Percentiles rank a stretch among this genome's conserved stretches.
Conservation (phyloP, 2,113 vertebrate genomes). For the Mustela nigripes region DNA sequence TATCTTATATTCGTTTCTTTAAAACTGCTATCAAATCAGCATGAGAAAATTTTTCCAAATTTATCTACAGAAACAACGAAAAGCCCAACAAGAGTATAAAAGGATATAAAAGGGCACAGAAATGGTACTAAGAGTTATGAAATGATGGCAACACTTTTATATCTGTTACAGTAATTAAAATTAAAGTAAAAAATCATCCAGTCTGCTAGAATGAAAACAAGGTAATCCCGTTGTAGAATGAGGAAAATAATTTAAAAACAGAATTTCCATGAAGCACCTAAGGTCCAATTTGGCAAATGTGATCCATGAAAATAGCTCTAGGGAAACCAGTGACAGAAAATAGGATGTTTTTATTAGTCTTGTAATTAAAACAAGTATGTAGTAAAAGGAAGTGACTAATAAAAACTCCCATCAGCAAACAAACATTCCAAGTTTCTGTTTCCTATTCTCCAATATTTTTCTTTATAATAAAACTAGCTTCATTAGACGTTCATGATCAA, state of each 20-base stretch:
- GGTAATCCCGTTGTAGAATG: constrained; percentile 40
- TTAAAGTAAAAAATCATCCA: background rate
- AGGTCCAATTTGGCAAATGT: constrained; percentile 41
- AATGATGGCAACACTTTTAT: constrained; percentile 28
- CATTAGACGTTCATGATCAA: constrained; percentile 35
- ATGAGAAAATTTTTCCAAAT: background rate
- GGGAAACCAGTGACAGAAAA: constrained; percentile 37
- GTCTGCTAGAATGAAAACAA: background rate
- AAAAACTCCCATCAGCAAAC: constrained; percentile 35
- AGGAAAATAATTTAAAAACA: constrained; percentile 42
- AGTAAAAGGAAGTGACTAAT: constrained; percentile 58
- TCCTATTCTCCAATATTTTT: constrained; percentile 58
- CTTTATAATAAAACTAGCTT: constrained; percentile 29
- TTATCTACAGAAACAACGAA: background rate
- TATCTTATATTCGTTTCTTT: background rate
- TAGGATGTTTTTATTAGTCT: constrained; percentile 23
- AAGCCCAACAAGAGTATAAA: background rate
- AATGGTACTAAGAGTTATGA: background rate
- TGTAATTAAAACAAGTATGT: constrained; percentile 44
- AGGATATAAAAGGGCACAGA: background rate
- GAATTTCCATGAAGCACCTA: constrained; percentile 44
- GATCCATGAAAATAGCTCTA: constrained; percentile 62
- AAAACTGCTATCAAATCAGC: constrained; percentile 41
- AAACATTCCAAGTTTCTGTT: constrained; percentile 72
- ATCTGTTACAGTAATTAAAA: constrained; percentile 51